phyloP scores from a whole-genome alignment of 1,140 invertebrate genomes.

The Subanguina moxae region DNA sequence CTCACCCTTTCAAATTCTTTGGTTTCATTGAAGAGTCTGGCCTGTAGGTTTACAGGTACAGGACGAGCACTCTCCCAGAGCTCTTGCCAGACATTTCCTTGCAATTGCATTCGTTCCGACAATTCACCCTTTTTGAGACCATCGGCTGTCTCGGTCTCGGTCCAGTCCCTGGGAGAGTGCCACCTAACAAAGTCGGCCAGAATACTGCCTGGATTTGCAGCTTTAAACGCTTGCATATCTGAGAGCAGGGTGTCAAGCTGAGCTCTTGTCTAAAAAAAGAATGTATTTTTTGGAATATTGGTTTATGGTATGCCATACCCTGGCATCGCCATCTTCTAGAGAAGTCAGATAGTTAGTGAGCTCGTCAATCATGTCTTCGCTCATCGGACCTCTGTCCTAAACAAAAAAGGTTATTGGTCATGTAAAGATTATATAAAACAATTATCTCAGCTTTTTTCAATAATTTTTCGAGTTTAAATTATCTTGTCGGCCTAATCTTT shows the following conservation, averaged over 20 bases:
- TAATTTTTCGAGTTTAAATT: too few relatives aligned
- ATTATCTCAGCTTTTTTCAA: too few relatives aligned
- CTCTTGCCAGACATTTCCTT: constrained; percentile 81
- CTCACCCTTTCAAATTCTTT: constrained; percentile 86
- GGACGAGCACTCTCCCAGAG: constrained; percentile 77
- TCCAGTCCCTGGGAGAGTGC: constrained; percentile 88
- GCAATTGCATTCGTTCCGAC: constrained; percentile 65
- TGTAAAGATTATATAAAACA: too few relatives aligned
- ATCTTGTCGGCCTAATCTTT: too few relatives aligned
- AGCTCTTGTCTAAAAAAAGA: constrained; percentile 69
- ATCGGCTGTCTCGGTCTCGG: constrained; percentile 64
- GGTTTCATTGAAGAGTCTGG: constrained; percentile 88
- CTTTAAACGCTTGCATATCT: constrained; percentile 93
- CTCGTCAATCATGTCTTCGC: constrained; percentile 89
- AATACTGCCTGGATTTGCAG: constrained; percentile 85
- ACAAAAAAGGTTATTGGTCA: neutral
- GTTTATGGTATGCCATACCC: constrained; percentile 59
- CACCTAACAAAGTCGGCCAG: constrained; percentile 93
- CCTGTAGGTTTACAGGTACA: constrained; percentile 79
- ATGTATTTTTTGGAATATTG: neutral
- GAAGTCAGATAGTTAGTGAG: constrained; percentile 79
- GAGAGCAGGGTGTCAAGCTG: constrained; percentile 90
- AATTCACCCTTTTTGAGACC: constrained; percentile 66
- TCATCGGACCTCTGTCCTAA: constrained; percentile 83
- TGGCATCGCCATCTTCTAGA: constrained; percentile 75